Evolutionary conservation across 2,888 invertebrate genomes (phyloP).

Genomic region (Ryuthela nishihirai): DNA sequence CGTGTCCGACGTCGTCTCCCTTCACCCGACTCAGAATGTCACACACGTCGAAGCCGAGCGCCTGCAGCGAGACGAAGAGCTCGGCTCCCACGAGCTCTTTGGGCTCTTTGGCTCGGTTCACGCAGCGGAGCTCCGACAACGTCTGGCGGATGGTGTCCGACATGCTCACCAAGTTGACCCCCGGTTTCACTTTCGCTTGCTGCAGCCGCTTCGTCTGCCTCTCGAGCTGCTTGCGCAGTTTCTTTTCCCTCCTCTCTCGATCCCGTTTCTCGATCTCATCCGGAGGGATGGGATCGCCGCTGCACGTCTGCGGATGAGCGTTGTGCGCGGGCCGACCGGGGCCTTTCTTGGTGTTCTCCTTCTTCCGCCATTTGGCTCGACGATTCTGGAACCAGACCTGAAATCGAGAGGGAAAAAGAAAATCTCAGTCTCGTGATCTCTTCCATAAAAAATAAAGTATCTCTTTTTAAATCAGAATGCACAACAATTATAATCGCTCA

Average conservation of each 20-base stretch:
- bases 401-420: slow-evolving; percentile 44
- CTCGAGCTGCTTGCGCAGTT: slow-evolving; percentile 85
- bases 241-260: slow-evolving; percentile 50
- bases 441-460: no score
- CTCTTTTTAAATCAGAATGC: no score
- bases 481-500: no score
- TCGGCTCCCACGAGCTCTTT: slow-evolving; percentile 41
- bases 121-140: slow-evolving; percentile 38
- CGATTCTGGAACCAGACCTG: slow-evolving; percentile 99
- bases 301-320: slow-evolving; percentile 95
- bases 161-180: slow-evolving; percentile 39
- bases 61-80: slow-evolving; percentile 36
- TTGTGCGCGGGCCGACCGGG: slow-evolving; percentile 98
- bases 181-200: slow-evolving; percentile 23
- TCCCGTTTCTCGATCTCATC: slow-evolving; percentile 55
- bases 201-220: slow-evolving; percentile 81
- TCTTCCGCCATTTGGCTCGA: slow-evolving; percentile 98
- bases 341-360: slow-evolving; percentile 97
- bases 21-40: no score
- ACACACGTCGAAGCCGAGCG: slow-evolving; percentile 35
- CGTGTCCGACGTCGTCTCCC: no score
- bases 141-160: slow-evolving; percentile 42
- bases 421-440: no score
- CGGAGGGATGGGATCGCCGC: slow-evolving; percentile 93
- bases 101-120: slow-evolving; percentile 38